Percentiles rank a stretch among this genome's conserved stretches.
Conservation (phyloP, 2,113 vertebrate genomes). For the Rhombomys opimus region DNA sequence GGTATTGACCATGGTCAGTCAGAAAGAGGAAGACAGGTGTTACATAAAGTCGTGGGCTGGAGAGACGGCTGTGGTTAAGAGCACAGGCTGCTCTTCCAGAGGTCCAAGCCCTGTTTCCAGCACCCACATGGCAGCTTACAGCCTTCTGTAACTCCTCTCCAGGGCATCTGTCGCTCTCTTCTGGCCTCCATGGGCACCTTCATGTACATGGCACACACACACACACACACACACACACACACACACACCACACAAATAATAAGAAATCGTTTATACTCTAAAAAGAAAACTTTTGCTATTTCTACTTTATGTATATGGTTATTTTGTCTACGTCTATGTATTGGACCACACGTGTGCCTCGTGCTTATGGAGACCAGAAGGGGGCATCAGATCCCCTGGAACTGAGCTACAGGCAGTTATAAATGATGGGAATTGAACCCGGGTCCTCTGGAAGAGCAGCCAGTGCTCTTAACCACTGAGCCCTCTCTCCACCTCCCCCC, state of each 20-base stretch:
- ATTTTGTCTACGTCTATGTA: not conserved
- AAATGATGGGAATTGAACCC: not conserved
- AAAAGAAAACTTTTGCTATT: not conserved
- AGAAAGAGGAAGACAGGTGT: not conserved
- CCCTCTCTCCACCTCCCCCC: not conserved
- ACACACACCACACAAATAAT: too few relatives aligned
- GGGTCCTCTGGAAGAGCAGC: too few relatives aligned
- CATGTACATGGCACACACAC: not conserved
- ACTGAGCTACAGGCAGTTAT: not conserved
- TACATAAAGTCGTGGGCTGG: not conserved
- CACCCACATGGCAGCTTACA: not conserved
- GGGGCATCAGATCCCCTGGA: not conserved
- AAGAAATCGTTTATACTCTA: not conserved
- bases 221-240: not conserved
- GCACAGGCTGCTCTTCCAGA: not conserved
- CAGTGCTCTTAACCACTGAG: not conserved
- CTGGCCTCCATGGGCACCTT: not conserved
- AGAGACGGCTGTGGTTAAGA: not conserved
- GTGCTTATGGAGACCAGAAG: not conserved
- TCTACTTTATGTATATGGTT: not conserved
- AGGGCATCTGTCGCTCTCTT: not conserved
- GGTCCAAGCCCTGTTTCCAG: not conserved
- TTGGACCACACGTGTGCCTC: not conserved
- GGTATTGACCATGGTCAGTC: not conserved
- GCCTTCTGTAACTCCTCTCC: not conserved